Conservation (phyloP, 2,797 vertebrate species). For the Lemur catta region DNA sequence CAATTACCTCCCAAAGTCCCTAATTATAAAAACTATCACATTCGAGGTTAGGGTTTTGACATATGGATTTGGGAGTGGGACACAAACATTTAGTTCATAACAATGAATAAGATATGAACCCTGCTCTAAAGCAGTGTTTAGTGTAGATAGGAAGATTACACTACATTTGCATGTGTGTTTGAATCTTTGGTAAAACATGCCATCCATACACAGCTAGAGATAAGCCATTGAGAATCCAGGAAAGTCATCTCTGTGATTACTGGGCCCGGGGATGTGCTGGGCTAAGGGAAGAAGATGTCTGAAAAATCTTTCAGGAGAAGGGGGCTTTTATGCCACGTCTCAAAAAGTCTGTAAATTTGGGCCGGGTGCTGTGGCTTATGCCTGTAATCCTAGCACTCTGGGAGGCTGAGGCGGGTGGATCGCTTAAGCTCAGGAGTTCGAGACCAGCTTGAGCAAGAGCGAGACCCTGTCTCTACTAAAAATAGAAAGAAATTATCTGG, state of each 20-base stretch:
- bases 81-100: not conserved
- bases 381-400: too few relatives aligned
- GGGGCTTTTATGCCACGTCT: not conserved
- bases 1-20: not conserved
- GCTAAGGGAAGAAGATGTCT: not conserved
- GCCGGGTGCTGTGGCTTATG: too few relatives aligned
- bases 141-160: not conserved
- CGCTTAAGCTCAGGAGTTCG: too few relatives aligned
- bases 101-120: not conserved
- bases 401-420: too few relatives aligned
- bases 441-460: too few relatives aligned
- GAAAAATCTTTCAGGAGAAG: constrained; percentile 6
- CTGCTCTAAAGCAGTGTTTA: not conserved
- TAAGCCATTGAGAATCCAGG: not conserved
- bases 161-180: not conserved
- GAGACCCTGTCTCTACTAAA: too few relatives aligned
- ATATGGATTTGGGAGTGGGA: not conserved
- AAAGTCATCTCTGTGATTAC: not conserved
- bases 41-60: not conserved
- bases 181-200: not conserved
- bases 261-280: not conserved
- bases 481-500: too few relatives aligned
- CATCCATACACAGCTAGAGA: not conserved
- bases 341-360: not conserved
- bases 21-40: not conserved